These are phyloP conservation scores for Sycobia sp. DNA, from an alignment of 1,140 invertebrate genomes.

Conservation along the genomic window DNA sequence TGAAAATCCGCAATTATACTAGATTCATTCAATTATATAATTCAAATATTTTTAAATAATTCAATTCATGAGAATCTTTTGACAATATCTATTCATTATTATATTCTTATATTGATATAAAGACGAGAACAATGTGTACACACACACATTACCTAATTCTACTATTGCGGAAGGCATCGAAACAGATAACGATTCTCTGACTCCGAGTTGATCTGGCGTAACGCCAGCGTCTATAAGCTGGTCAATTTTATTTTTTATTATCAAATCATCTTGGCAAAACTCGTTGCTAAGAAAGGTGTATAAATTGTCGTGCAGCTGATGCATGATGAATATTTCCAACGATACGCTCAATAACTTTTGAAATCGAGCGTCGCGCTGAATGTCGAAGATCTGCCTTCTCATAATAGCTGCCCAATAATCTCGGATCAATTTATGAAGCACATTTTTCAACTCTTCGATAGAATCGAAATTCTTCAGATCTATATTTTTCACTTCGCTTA, in stretches of 20 bases:
- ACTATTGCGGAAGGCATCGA: constrained; percentile 46
- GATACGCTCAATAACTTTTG: constrained; percentile 46
- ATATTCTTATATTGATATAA: too few relatives aligned
- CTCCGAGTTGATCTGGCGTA: constrained; percentile 47
- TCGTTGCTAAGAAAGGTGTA: constrained; percentile 39
- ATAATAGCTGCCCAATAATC: constrained; percentile 45
- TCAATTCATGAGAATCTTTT: too few relatives aligned
- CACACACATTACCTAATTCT: constrained; percentile 41
- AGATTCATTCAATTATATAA: too few relatives aligned
- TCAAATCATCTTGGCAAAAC: constrained; percentile 39
- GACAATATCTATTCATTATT: too few relatives aligned
- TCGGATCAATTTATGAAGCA: constrained; percentile 44
- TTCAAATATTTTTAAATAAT: too few relatives aligned
- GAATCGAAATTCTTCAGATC: constrained; percentile 33
- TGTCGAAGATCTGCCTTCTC: constrained; percentile 40
- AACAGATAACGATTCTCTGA: constrained; percentile 38
- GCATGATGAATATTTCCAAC: constrained; percentile 48
- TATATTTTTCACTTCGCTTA: constrained; percentile 33
- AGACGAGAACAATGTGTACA: too few relatives aligned
- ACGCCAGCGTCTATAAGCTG: constrained; percentile 37
- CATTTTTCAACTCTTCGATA: constrained; percentile 39
- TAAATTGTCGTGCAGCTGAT: constrained; percentile 42
- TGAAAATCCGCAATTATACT: too few relatives aligned
- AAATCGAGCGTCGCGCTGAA: constrained; percentile 48
- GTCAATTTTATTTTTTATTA: constrained; percentile 41